A percentile compares a stretch with the other conserved stretches of the same genome.
These are phyloP conservation scores for Dasypolia templi DNA, from an alignment of 2,888 invertebrate genomes.

Conservation along the genomic window DNA sequence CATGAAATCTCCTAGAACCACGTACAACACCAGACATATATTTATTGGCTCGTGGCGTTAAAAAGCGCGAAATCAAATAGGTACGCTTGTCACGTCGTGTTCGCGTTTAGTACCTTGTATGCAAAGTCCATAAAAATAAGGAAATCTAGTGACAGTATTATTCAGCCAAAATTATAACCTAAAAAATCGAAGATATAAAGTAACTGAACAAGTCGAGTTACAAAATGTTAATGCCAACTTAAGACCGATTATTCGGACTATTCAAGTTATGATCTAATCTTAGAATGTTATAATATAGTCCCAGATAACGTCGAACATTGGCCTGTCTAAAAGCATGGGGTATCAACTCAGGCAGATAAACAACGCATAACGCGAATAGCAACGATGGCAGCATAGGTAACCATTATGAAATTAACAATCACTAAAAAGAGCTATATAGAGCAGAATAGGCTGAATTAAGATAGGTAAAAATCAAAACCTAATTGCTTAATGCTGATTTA, in stretches of 20 bases:
- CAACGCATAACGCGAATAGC: too few species aligned
- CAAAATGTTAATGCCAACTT: conserved; percentile 12
- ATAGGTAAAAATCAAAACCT: too few species aligned
- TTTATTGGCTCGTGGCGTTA: conserved; percentile 11
- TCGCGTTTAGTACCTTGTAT: conserved; percentile 26
- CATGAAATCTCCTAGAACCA: too few species aligned
- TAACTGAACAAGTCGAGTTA: too few species aligned
- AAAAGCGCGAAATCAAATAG: conserved; percentile 44
- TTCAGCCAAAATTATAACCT: conserved; percentile 5
- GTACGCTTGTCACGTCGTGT: conserved; percentile 32
- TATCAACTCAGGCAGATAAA: too few species aligned
- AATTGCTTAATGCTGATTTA: too few species aligned
- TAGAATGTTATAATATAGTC: conserved; percentile 18
- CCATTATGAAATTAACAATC: too few species aligned
- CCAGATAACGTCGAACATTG: conserved; percentile 38
- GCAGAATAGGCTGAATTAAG: too few species aligned
- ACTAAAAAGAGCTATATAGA: too few species aligned
- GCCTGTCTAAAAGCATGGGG: conserved; percentile 25
- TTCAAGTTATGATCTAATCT: conserved; percentile 20
- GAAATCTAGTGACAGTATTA: conserved; percentile 25
- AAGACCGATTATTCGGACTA: conserved; percentile 22
- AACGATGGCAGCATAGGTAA: too few species aligned
- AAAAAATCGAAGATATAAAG: background rate
- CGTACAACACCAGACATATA: too few species aligned
- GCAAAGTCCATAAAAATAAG: background rate